Evolutionary conservation across 2,113 vertebrate genomes (phyloP), one percentile per base, ranked within the genome.

Genomic region (Orycteropus afer): DNA sequence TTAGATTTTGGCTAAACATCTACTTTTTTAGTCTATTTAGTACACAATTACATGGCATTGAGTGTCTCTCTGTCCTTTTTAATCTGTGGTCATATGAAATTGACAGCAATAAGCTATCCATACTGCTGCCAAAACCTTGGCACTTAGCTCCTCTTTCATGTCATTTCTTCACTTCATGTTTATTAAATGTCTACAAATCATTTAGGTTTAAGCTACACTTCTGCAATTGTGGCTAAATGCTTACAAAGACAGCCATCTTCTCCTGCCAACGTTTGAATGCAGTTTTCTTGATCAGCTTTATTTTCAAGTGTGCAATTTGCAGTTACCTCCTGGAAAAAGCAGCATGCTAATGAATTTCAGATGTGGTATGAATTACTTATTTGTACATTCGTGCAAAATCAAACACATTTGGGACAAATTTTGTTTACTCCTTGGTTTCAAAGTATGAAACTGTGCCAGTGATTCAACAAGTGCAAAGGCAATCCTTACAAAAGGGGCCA

Each of bases 331-430:
- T 96, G 65, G 93, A 93, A 97, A 96, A 97, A 86, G 85, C 73
- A 95, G 57, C 59, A 71, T 71, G 90, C 69, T 95, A 93, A 96
- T 91, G 82, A 79, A 94, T 77, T 95, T 97, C 81, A 97, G 69
- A 95, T 95, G 96, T 95, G 69, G 82, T 1, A 4, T 93, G 93
- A 95, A 77, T 96, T 97, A 74, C 63, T 97, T 95, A 82, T 74
- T 91, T 97, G 89, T 86, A 91, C 76, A 87, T 93, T 89, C 17
- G 18, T 93, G 95, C 94, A 96, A 96, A 97, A 96, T 95, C 76
- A 96, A 96, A 97, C 93, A 96, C 61, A 29, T 25, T 96, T 96
- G 89, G 92, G 77, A 95, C 69, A 93, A 73, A 95, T 89, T 92
- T 94, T 92, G 91, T 88, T 97, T 91, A 94, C 47, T 91, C 91